Evolutionary conservation across 2,888 invertebrate species (phyloP).

Genomic region (Gymnocheta viridis): DNA sequence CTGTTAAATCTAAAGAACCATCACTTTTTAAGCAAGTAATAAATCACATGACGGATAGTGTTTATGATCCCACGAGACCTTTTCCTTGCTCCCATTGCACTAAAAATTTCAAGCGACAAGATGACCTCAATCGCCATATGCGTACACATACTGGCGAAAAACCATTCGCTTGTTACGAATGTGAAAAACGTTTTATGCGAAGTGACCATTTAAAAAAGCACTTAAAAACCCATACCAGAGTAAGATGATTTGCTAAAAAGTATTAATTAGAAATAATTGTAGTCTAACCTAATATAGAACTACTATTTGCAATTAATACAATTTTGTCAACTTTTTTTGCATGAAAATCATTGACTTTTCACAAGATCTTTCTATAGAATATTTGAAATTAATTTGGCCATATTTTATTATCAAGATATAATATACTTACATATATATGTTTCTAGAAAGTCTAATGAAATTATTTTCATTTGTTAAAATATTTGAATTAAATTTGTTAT

Average conservation of each 20-base stretch:
- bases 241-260: slow-evolving; percentile 64
- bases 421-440: no score
- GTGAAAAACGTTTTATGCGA: slow-evolving; percentile 77
- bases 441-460: no score
- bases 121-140: slow-evolving; percentile 79
- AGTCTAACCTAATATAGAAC: neutral
- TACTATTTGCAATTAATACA: neutral
- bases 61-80: slow-evolving; percentile 74
- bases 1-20: neutral
- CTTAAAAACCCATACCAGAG: slow-evolving; percentile 77
- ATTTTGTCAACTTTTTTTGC: no score
- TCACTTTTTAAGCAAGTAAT: neutral
- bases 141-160: slow-evolving; percentile 79
- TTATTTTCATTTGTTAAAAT: no score
- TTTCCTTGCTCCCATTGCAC: slow-evolving; percentile 76
- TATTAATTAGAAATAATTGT: neutral
- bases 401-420: no score
- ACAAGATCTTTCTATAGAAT: no score
- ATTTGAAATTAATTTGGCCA: no score
- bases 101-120: slow-evolving; percentile 78
- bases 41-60: slow-evolving; percentile 3
- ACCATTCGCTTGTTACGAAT: slow-evolving; percentile 77
- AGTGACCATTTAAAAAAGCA: slow-evolving; percentile 80
- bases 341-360: no score
- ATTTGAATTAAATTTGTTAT: no score